Percentiles rank a stretch among this genome's conserved stretches.
phyloP scores from a whole-genome alignment of 2,797 vertebrate species.

The Hypotaenidia philippensis region DNA sequence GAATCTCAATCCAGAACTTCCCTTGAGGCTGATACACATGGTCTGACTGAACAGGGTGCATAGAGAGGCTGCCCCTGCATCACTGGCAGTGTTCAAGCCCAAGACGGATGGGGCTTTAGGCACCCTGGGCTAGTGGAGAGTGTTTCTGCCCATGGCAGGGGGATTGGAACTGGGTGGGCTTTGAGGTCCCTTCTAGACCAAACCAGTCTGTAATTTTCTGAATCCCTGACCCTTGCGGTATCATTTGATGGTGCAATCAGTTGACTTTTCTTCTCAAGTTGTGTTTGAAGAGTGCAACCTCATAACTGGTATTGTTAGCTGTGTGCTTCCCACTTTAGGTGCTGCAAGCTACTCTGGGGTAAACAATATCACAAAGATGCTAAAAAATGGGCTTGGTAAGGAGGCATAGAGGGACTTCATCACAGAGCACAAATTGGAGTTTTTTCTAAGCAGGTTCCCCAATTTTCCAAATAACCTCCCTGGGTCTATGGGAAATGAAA shows the following conservation, averaged over 20 bases:
- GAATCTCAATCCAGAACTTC: not conserved
- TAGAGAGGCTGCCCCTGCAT: no score
- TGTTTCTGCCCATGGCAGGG: no score
- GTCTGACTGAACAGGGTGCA: no score
- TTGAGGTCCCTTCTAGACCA: no score
- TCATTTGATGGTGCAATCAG: not conserved
- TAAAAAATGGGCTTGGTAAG: not conserved
- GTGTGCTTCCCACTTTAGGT: not conserved
- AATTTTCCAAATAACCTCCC: not conserved
- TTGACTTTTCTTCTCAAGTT: not conserved
- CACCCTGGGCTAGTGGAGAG: no score
- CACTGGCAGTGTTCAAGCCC: no score
- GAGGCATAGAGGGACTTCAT: not conserved
- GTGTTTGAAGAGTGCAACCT: not conserved
- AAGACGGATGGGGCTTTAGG: no score
- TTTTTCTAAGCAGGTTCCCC: not conserved
- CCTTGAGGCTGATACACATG: not conserved
- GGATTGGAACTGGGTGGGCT: no score
- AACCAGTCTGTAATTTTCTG: no score
- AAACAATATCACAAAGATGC: not conserved
- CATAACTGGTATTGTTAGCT: not conserved
- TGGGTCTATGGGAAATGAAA: rapidly evolving
- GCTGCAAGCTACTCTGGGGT: not conserved
- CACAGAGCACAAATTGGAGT: not conserved
- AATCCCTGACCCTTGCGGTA: not conserved